Evolutionary conservation across 2,113 vertebrate species (phyloP).

Genomic region (Urocolius indicus): DNA sequence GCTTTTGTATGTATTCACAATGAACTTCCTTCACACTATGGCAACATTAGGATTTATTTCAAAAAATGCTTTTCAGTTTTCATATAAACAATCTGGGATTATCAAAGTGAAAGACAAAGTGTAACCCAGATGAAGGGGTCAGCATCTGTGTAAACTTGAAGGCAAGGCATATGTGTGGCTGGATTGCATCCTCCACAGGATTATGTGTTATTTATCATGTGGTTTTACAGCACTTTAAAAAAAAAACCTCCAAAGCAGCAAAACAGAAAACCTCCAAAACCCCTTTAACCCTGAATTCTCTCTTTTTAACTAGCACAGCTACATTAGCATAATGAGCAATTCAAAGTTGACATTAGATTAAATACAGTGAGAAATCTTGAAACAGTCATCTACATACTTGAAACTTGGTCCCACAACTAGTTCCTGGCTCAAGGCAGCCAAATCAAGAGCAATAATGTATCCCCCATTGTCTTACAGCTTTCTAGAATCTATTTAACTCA

Average conservation of each 20-base stretch:
- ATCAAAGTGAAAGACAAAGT: constrained; percentile 16
- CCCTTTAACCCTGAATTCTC: not conserved
- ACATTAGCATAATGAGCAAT: not conserved
- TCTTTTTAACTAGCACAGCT: not conserved
- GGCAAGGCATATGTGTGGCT: not conserved
- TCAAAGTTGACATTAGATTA: not conserved
- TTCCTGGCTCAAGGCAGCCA: not conserved
- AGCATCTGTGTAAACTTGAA: constrained; percentile 22
- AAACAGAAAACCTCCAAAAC: not conserved
- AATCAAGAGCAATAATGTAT: not conserved
- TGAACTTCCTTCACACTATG: not conserved
- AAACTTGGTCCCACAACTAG: not conserved
- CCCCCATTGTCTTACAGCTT: accelerated
- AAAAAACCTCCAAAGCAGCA: not conserved
- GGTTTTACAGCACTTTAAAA: not conserved
- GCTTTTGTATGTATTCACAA: not conserved
- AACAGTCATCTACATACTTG: accelerated
- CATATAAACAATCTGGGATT: not conserved
- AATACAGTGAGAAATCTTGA: not conserved
- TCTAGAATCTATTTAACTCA: not conserved
- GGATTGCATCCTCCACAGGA: not conserved
- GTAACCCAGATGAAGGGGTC: constrained; percentile 14
- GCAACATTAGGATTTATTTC: not conserved
- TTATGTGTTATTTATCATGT: not conserved
- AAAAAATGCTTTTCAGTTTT: not conserved